These are phyloP conservation scores for Australoheros scitulus DNA, from an alignment of 2,113 vertebrate species.

Conservation along the genomic window DNA sequence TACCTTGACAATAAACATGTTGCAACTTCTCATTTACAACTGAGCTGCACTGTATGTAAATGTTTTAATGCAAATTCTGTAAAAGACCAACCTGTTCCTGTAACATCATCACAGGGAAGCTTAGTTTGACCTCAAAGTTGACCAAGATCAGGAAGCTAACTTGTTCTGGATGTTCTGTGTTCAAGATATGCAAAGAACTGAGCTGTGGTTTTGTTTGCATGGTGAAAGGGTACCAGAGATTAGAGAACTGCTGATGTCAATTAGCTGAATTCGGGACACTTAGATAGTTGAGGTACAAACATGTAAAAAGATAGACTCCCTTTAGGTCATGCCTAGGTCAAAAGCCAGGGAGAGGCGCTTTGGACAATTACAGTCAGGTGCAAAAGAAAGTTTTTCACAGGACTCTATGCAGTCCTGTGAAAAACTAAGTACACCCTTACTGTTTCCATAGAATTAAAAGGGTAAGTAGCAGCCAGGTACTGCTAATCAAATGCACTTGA, in stretches of 20 bases:
- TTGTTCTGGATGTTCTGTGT: constrained; percentile 20
- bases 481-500: background rate
- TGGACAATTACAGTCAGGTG: background rate
- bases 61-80: background rate
- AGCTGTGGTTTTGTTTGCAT: constrained; percentile 35
- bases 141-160: constrained; percentile 30
- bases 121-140: background rate
- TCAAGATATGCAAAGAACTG: constrained; percentile 59
- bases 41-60: background rate
- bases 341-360: background rate
- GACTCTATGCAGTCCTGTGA: background rate
- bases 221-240: constrained; percentile 58
- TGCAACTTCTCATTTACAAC: background rate
- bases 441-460: no score
- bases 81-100: background rate
- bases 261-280: constrained; percentile 54
- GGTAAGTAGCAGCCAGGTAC: background rate
- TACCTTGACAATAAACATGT: background rate
- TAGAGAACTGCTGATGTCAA: constrained; percentile 42
- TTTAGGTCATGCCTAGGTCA: constrained; percentile 32
- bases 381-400: background rate
- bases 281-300: constrained; percentile 31
- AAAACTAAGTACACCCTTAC: background rate
- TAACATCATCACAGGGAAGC: background rate
- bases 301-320: constrained; percentile 1